These are phyloP conservation scores for Buteo buteo DNA, from an alignment of 2,113 vertebrate genomes.

Conservation along the genomic window DNA sequence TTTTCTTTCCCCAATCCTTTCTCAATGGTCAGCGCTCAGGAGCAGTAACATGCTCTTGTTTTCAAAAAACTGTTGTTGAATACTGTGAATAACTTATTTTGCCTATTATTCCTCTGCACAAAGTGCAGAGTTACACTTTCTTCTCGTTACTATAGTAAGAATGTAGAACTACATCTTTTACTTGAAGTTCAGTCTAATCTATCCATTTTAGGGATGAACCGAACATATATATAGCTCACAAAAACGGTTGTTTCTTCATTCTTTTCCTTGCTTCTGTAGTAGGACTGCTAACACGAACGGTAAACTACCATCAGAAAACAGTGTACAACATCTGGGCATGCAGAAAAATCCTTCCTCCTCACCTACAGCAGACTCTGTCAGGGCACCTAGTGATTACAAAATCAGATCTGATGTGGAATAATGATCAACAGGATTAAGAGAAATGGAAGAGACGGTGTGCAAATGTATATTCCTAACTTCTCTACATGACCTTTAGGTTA, in stretches of 20 bases:
- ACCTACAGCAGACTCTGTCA: background rate
- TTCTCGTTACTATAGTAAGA: background rate
- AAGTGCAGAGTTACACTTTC: background rate
- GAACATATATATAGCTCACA: background rate
- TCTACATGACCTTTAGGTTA: background rate
- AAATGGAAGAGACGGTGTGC: background rate
- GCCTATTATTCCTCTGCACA: background rate
- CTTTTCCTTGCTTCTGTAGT: background rate
- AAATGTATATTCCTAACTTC: background rate
- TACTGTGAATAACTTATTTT: background rate
- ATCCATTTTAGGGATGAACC: background rate
- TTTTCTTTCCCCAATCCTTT: background rate
- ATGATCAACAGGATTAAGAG: background rate
- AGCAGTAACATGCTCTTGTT: background rate
- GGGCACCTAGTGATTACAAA: background rate
- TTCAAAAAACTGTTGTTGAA: background rate
- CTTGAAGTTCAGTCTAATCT: background rate
- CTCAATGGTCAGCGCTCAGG: background rate
- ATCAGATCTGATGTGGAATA: background rate
- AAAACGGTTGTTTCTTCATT: background rate
- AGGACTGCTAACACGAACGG: background rate
- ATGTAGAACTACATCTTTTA: background rate
- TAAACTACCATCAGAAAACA: background rate
- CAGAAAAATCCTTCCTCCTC: background rate
- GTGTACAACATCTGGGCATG: background rate